phyloP scores from a whole-genome alignment of 2,113 vertebrate genomes.

The Machaerirhynchus nigripectus region DNA sequence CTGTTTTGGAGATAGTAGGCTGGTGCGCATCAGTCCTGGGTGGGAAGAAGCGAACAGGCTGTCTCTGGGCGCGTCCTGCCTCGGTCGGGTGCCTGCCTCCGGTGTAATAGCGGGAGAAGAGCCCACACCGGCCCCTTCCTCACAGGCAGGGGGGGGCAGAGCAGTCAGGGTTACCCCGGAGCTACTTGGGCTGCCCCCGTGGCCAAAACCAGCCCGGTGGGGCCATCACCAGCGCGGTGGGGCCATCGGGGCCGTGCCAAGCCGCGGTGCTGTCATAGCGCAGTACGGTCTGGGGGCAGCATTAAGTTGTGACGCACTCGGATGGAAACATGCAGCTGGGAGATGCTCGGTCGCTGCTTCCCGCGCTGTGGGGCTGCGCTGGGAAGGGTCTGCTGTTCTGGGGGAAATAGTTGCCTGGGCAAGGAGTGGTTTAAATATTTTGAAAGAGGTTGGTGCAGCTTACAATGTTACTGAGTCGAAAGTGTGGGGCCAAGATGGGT shows the following conservation, averaged over 20 bases:
- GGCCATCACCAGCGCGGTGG: neutral
- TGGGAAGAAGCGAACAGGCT: neutral
- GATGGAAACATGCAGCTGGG: conserved; percentile 25
- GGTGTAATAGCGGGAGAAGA: neutral
- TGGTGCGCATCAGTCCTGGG: neutral
- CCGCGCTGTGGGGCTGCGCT: neutral
- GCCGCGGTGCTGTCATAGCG: neutral
- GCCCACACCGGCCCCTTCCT: rapidly evolving
- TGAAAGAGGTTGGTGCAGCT: neutral
- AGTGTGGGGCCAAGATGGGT: neutral
- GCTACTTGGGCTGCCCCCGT: neutral
- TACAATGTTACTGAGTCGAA: neutral
- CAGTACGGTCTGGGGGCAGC: conserved; percentile 52
- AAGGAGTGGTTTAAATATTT: neutral
- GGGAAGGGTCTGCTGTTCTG: neutral
- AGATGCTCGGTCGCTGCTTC: neutral
- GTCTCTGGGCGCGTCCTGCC: neutral
- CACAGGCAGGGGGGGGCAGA: neutral
- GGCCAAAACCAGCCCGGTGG: neutral
- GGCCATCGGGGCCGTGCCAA: neutral
- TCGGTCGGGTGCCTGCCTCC: neutral
- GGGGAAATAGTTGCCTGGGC: neutral
- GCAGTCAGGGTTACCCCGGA: neutral
- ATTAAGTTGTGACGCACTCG: conserved; percentile 59
- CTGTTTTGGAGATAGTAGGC: neutral